These are phyloP conservation scores for Nannobrachium achirus DNA, from an alignment of 2,113 vertebrate species.

Conservation along the genomic window DNA sequence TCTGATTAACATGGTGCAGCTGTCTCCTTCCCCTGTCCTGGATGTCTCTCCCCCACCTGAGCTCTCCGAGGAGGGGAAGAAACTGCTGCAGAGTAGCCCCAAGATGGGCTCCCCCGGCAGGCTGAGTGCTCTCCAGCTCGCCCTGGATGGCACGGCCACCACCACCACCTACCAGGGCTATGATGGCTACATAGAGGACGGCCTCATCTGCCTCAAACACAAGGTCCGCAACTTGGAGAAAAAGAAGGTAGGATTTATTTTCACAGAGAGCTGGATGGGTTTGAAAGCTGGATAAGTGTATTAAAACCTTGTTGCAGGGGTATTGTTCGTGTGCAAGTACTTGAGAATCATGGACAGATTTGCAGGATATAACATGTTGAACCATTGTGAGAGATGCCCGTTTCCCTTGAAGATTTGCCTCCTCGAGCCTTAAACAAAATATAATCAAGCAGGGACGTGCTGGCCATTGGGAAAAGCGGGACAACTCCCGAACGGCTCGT, in stretches of 20 bases:
- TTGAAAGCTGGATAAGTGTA: background rate
- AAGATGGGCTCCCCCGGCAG: constrained; percentile 47
- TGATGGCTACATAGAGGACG: constrained; percentile 92
- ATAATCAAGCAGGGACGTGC: no score
- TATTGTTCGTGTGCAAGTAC: no score
- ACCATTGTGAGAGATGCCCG: no score
- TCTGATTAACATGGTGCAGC: constrained; percentile 88
- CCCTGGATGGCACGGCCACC: constrained; percentile 72
- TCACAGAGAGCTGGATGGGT: no score
- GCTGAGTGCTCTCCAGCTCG: constrained; percentile 74
- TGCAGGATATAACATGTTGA: no score
- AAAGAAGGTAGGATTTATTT: constrained; percentile 88
- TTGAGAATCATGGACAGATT: no score
- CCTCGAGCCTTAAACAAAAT: no score
- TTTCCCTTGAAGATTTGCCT: no score
- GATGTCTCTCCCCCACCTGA: constrained; percentile 73
- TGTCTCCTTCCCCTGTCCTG: constrained; percentile 77
- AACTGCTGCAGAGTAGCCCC: constrained; percentile 54
- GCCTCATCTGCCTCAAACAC: constrained; percentile 95
- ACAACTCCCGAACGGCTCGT: no score
- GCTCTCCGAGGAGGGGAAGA: constrained; percentile 65
- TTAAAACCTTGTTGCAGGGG: background rate
- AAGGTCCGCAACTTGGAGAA: constrained; percentile 98
- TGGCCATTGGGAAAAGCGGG: no score
- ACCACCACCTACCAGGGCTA: constrained; percentile 85